Conservation (phyloP, 2,797 vertebrate species). For the Danionella dracula region DNA sequence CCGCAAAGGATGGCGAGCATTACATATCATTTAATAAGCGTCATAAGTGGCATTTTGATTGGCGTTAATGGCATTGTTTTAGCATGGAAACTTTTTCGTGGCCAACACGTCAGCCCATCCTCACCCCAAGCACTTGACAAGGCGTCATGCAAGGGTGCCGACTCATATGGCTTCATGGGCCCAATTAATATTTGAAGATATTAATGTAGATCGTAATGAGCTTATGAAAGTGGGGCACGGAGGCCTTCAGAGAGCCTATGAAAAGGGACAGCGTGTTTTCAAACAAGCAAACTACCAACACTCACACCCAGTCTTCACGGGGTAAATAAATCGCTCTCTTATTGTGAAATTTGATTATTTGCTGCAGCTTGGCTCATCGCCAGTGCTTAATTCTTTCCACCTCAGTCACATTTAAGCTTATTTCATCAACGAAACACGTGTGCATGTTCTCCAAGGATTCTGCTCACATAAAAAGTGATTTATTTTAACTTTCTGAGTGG, state of each 20-base stretch:
- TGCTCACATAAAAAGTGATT: constrained; percentile 39
- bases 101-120: constrained; percentile 33
- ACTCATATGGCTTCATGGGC: constrained; percentile 35
- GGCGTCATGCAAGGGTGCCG: constrained; percentile 34
- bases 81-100: constrained; percentile 36
- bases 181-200: constrained; percentile 51
- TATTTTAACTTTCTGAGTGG: constrained; percentile 44
- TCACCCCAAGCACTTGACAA: constrained; percentile 29
- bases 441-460: constrained; percentile 34
- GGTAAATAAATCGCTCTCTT: constrained; percentile 18
- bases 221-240: constrained; percentile 43
- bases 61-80: constrained; percentile 50
- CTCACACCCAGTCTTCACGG: constrained; percentile 16
- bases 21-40: constrained; percentile 44
- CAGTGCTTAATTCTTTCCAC: constrained; percentile 39
- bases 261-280: constrained; percentile 28
- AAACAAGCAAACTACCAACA: constrained; percentile 45
- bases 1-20: constrained; percentile 36
- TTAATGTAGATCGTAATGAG: constrained; percentile 50
- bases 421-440: constrained; percentile 42
- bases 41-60: constrained; percentile 44
- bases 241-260: constrained; percentile 41
- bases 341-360: constrained; percentile 32
- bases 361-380: constrained; percentile 31
- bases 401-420: constrained; percentile 38